phyloP scores from a whole-genome alignment of 2,888 invertebrate genomes.

The Rhagium mordax region DNA sequence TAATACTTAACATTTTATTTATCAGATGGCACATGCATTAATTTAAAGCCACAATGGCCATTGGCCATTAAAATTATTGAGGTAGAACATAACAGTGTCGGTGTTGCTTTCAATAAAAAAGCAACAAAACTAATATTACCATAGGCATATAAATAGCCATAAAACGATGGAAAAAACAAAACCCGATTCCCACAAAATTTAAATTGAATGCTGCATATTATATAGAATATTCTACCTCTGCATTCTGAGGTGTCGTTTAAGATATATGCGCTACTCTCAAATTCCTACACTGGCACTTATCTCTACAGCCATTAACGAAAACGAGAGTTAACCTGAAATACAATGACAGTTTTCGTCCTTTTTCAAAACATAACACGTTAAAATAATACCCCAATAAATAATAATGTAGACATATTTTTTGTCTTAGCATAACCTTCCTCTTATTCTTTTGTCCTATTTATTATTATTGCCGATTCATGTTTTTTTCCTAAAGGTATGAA shows the following conservation, averaged over 20 bases:
- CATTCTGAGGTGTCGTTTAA: conserved; percentile 66
- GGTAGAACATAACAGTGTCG: conserved; percentile 57
- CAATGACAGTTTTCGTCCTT: conserved; percentile 57
- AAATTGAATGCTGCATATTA: conserved; percentile 68
- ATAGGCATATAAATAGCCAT: conserved; percentile 67
- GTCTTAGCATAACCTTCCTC: conserved; percentile 27
- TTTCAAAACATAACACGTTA: conserved; percentile 52
- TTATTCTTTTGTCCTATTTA: conserved; percentile 39
- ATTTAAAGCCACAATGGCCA: conserved; percentile 52
- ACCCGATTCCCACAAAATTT: conserved; percentile 67
- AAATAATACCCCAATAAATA: conserved; percentile 54
- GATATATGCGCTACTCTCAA: conserved; percentile 64
- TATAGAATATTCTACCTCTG: conserved; percentile 66
- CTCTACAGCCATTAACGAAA: conserved; percentile 65
- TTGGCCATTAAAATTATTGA: conserved; percentile 62
- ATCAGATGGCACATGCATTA: conserved; percentile 53
- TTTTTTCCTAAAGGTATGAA: conserved; percentile 18
- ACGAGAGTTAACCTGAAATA: conserved; percentile 61
- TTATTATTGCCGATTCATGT: conserved; percentile 45
- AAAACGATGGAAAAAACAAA: conserved; percentile 64
- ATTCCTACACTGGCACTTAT: conserved; percentile 64
- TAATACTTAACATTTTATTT: conserved; percentile 46
- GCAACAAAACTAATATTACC: conserved; percentile 64
- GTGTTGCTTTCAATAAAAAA: conserved; percentile 58
- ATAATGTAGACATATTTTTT: conserved; percentile 50